Base-by-base conservation (phyloP, 1,140 invertebrate genomes). In the Andricus grossulariae region DNA sequence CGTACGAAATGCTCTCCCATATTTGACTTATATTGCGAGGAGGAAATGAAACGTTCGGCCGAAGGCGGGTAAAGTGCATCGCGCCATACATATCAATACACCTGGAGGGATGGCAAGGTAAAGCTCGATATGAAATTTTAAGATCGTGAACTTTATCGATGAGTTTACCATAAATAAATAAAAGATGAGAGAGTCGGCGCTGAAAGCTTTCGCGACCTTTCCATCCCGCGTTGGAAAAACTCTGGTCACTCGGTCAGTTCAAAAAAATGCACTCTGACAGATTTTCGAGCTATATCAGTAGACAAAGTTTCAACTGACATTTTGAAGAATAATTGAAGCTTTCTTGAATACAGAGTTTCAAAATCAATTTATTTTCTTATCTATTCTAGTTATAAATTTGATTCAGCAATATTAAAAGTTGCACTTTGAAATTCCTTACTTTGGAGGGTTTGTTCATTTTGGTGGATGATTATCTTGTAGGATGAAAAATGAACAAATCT, bases 161-260 rank as follows among this genome's bases (percentile, higher is more conserved):
- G 80, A 84, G 82, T 82, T 90, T 88, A 88, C 83, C 89, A 89
- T 90, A 87, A 88, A 90, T 90, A 88, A 90, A 90, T 90, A 90
- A 90, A 89, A 89, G 82, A 87, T 88, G 83, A 86, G 84, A 82
- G 81, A 81, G 76, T 70, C 76, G 49, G 76, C 74, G 77, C 50
- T 75, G 66, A 21, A 75, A 74, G 54, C 54, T 78, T 50, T 75
- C 57, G 82, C 78, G 78, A 80, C 79, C 54, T 55, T 54, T 32
- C 18, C 32, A 50, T 70, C 10, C 18, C 11, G 16, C 18, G 51
- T 52, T 55, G n/a, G 12, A 15, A 71, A 52, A 76, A 57, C 50
- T 76, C 52, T n/a, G 50, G 75, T 76, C 75, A 76, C 57, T 76
- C 71, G 66, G 51, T 57, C 66, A 76, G 39, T 60, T 49, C 3